Base-by-base conservation (phyloP, 2,888 invertebrate genomes). In the Trichopria drosophilae region DNA sequence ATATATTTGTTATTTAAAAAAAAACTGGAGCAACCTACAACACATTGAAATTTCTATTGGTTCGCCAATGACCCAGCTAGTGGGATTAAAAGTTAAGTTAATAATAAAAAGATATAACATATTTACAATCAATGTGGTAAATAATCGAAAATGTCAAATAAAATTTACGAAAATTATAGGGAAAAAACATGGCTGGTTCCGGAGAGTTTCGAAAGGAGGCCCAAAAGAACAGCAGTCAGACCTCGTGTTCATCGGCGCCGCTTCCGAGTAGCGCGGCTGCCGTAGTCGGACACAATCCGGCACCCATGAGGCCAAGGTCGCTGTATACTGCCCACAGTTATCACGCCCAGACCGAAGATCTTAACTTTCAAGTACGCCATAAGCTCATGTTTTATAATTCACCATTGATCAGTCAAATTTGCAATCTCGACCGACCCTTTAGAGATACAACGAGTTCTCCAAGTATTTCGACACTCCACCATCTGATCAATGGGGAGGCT, bases 261-360 rank as follows among this genome's bases (percentile, higher is more conserved):
- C 53, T 67, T 45, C 66, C 64, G 24, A 67, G 57, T 45, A 65
- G 67, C 37, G 53, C 64, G 13, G 59, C 61, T 9, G 61, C 71
- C 53, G 20, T 37, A 3, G 51, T 41, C n/a, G 43, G 48, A 6
- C 19, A 45, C 12, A 48, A 24, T 22, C 35, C 51, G 6, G 19
- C 44, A 12, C 64, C 81, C 24, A 79, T 82, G 60, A 80, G 85
- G 57, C 84, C 84, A 7, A 79, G 86, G 61, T 86, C 85, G 73
- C 82, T 86, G 46, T 86, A 85, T 65, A 84, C 85, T 36, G 81
- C 84, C 47, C 85, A 84, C 71, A 84, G 84, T 36, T 84, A 83
- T 70, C 71, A 72, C 45, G 66, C 65, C 18, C 66, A 71, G 36
- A 51, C 66, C 16, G 71, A 72, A 12, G 71, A 68, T 26, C 54